These are phyloP conservation scores for Sciurus carolinensis DNA, from an alignment of 2,797 vertebrate species.

Conservation along the genomic window DNA sequence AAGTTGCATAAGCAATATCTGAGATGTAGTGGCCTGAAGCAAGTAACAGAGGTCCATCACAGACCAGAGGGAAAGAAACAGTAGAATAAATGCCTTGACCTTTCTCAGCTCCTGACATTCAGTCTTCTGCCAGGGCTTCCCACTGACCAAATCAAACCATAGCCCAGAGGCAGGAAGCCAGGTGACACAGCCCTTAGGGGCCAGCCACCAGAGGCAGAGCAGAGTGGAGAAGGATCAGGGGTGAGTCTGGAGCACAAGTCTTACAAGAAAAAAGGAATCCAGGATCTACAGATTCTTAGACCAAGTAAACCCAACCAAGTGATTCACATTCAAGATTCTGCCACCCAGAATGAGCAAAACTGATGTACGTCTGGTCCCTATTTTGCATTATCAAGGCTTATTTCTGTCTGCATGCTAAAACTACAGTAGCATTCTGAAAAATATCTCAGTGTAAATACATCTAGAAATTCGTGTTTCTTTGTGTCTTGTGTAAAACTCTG, in stretches of 20 bases:
- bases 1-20: background rate
- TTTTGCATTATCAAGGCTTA: background rate
- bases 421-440: background rate
- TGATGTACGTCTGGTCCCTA: background rate
- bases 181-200: no score
- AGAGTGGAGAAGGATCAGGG: background rate
- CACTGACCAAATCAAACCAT: background rate
- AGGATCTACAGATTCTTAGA: background rate
- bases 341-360: background rate
- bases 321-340: background rate
- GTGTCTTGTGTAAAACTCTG: background rate
- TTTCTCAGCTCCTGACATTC: slow-evolving; percentile 6
- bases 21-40: background rate
- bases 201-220: background rate
- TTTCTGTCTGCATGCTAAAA: background rate
- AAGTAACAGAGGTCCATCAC: slow-evolving; percentile 17
- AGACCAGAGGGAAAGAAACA: background rate
- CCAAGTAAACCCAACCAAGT: background rate
- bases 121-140: background rate
- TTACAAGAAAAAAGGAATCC: background rate
- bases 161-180: background rate
- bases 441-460: background rate
- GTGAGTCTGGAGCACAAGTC: background rate
- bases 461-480: background rate
- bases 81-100: background rate